Evolutionary conservation across 2,888 invertebrate species (phyloP), one percentile per base, ranked within the genome.

Genomic region (Folsomia manolachei): DNA sequence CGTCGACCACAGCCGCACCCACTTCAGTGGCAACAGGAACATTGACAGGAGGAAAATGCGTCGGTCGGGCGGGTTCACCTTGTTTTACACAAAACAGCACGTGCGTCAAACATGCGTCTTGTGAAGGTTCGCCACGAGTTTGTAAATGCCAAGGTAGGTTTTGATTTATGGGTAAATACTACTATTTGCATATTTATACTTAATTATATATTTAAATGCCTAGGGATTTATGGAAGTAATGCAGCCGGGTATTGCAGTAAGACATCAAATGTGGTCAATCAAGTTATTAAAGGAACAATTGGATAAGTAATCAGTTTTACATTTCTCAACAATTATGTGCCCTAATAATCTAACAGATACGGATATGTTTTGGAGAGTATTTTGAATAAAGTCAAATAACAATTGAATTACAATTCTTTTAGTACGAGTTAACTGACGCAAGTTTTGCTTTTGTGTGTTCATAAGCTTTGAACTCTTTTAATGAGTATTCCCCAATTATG

Each of bases 111-210:
- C 77, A 77, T 25, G 77, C 77, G 1, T 21, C 23, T 56, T 77
- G 77, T 63, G 72, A 74, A 61, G 77, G 75, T 2, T 65, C 72
- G 7, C 72, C 74, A 1, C 65, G 39, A 62, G 11, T 77, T 11
- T 77, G 77, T 68, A 74, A 74, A 64, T 77, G 77, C 53, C 75
- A 77, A 71, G 75, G 75, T n/a, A n/a, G n/a, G n/a, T n/a, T n/a
- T n/a, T n/a, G n/a, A n/a, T n/a, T n/a, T n/a, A n/a, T n/a, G n/a
- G n/a, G n/a, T n/a, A n/a, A n/a, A n/a, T n/a, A n/a, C n/a, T n/a
- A n/a, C n/a, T n/a, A n/a, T n/a, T n/a, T n/a, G n/a, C n/a, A n/a
- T n/a, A n/a, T n/a, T n/a, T n/a, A n/a, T n/a, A n/a, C n/a, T n/a
- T n/a, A n/a, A n/a, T n/a, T n/a, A n/a, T n/a, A n/a, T n/a, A n/a